phyloP scores from a whole-genome alignment of 1,140 invertebrate genomes.

The Chymomyza costata region DNA sequence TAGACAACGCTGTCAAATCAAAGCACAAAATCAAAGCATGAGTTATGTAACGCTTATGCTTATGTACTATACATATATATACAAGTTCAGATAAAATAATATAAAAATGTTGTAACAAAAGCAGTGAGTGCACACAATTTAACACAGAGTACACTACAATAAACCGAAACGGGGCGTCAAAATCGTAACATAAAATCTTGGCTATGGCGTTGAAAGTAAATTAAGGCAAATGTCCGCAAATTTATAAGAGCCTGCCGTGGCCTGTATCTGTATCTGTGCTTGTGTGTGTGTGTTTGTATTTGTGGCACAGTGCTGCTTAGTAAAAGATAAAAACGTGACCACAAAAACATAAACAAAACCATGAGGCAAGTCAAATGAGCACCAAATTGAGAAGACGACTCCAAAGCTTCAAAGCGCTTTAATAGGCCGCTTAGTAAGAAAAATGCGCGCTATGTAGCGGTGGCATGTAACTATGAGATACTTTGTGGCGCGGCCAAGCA shows the following conservation, averaged over 20 bases:
- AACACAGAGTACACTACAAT: background rate
- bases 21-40: background rate
- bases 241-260: conserved; percentile 9
- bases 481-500: conserved; percentile 20
- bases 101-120: conserved; percentile 25
- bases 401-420: background rate
- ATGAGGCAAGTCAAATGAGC: conserved; percentile 25
- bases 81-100: conserved; percentile 31
- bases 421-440: background rate
- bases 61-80: conserved; percentile 26
- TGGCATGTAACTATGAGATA: conserved; percentile 34
- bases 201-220: background rate
- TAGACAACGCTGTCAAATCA: no score
- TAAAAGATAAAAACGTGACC: conserved; percentile 65
- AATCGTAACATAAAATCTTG: conserved; percentile 12
- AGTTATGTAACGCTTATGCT: conserved; percentile 5
- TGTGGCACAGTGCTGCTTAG: conserved; percentile 29
- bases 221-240: conserved; percentile 19
- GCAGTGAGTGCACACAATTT: background rate
- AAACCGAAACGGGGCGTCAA: background rate
- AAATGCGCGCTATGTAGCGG: conserved; percentile 1
- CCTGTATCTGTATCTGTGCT: background rate
- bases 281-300: background rate
- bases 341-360: conserved; percentile 44
- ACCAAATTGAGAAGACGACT: conserved; percentile 10